Evolutionary conservation across 1,140 invertebrate genomes (phyloP).

Genomic region (Bombyx mandarina): DNA sequence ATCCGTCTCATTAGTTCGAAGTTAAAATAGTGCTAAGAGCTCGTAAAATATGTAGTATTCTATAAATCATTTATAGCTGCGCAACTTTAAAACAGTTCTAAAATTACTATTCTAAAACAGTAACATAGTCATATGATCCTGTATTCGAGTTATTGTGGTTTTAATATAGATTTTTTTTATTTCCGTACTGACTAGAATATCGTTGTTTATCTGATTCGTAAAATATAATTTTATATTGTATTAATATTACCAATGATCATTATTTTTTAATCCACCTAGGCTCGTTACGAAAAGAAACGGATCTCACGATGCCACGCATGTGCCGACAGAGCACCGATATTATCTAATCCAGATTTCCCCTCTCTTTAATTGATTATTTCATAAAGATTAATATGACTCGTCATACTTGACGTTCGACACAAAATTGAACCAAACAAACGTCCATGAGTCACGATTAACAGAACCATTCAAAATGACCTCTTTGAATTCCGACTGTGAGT

Average conservation of each 20-base stretch:
- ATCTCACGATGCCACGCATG: conserved; percentile 46
- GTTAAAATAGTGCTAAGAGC: too few relatives aligned
- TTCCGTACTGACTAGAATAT: too few relatives aligned
- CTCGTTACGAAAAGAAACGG: conserved; percentile 36
- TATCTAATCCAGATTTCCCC: conserved; percentile 62
- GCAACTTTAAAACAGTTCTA: too few relatives aligned
- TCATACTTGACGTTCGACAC: conserved; percentile 43
- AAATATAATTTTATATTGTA: not conserved
- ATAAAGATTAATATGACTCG: conserved; percentile 56
- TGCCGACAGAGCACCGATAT: conserved; percentile 57
- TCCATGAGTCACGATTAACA: conserved; percentile 23
- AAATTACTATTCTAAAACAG: not conserved
- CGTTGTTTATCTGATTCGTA: too few relatives aligned
- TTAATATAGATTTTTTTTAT: too few relatives aligned
- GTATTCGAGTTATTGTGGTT: too few relatives aligned
- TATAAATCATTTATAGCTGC: too few relatives aligned
- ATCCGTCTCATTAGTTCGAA: too few relatives aligned
- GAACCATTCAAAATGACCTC: conserved; percentile 16
- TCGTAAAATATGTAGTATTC: too few relatives aligned
- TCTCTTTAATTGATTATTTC: conserved; percentile 46
- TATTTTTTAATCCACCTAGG: conserved; percentile 13
- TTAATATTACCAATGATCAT: conserved; percentile 5
- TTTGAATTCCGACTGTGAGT: conserved; percentile 5
- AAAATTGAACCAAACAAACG: conserved; percentile 41
- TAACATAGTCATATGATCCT: not conserved